A percentile compares a stretch with the other conserved stretches of the same genome.
phyloP scores from a whole-genome alignment of 1,140 invertebrate genomes.

The Wiebesia pumilae region DNA sequence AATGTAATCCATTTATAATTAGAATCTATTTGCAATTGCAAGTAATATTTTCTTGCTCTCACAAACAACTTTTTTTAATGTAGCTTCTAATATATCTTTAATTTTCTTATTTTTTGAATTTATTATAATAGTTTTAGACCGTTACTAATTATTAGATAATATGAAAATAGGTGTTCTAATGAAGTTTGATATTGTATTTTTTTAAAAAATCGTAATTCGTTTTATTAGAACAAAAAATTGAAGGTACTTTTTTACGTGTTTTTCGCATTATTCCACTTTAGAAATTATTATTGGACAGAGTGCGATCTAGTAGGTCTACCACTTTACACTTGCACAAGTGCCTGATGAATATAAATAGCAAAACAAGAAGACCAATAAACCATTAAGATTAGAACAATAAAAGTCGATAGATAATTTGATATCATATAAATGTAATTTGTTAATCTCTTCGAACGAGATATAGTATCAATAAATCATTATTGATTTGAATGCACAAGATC shows the following conservation, averaged over 20 bases:
- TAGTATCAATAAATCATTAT: constrained; percentile 33
- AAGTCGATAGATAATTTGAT: constrained; percentile 27
- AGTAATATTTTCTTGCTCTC: constrained; percentile 6
- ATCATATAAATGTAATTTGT: constrained; percentile 34
- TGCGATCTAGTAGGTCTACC: constrained; percentile 48
- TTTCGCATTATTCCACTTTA: constrained; percentile 20
- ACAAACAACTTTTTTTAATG: constrained; percentile 16
- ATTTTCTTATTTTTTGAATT: not conserved
- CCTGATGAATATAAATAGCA: constrained; percentile 37
- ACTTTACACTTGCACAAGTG: constrained; percentile 47
- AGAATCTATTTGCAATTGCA: constrained; percentile 9
- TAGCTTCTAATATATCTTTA: not conserved
- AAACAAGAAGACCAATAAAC: constrained; percentile 46
- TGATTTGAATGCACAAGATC: constrained; percentile 22
- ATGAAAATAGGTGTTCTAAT: constrained; percentile 44
- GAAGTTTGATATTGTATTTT: constrained; percentile 40
- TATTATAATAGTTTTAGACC: not conserved
- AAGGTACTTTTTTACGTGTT: constrained; percentile 41
- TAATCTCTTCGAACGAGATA: constrained; percentile 29
- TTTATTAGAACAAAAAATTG: constrained; percentile 52
- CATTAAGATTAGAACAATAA: constrained; percentile 38
- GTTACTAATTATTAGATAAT: constrained; percentile 27
- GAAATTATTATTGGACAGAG: constrained; percentile 46
- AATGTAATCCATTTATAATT: not conserved
- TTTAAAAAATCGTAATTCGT: constrained; percentile 37